A percentile compares a stretch with the other conserved stretches of the same genome.
Evolutionary conservation across 2,113 vertebrate genomes (phyloP).

Genomic region (Peromyscus polionotus): DNA sequence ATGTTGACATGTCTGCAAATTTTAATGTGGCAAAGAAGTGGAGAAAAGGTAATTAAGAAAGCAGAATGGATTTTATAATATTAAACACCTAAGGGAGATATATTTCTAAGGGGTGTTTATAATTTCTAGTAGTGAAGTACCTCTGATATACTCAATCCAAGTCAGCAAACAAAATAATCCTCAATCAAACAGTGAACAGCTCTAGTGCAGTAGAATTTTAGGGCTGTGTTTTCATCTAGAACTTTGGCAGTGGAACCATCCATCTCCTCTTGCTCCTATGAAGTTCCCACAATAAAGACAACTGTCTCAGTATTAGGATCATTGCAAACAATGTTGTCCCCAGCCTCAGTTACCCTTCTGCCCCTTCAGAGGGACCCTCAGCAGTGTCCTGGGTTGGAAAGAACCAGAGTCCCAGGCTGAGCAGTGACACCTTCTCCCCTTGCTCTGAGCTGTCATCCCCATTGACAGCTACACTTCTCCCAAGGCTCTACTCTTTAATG

Average conservation of each 20-base stretch:
- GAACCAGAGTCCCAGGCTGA: neutral
- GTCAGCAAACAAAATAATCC: slow-evolving; percentile 1
- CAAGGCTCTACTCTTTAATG: neutral
- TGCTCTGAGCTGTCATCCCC: neutral
- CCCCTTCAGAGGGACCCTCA: neutral
- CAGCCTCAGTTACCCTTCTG: neutral
- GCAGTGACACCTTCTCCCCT: neutral
- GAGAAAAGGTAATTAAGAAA: neutral
- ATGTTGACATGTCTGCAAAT: slow-evolving; percentile 13
- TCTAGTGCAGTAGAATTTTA: neutral
- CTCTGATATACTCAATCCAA: neutral
- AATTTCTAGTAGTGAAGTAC: slow-evolving; percentile 35
- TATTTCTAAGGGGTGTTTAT: neutral
- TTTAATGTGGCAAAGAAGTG: neutral
- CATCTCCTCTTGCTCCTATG: neutral
- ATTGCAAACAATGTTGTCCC: neutral
- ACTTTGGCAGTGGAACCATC: neutral
- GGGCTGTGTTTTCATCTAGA: neutral
- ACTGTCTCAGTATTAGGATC: neutral
- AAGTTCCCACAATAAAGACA: neutral
- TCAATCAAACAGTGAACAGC: neutral
- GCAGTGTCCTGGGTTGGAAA: neutral
- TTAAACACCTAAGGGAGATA: slow-evolving; percentile 12
- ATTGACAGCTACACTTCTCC: neutral
- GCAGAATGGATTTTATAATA: slow-evolving; percentile 22